These are phyloP conservation scores for Coryphaenoides rupestris DNA, from an alignment of 2,113 vertebrate genomes.

Conservation along the genomic window DNA sequence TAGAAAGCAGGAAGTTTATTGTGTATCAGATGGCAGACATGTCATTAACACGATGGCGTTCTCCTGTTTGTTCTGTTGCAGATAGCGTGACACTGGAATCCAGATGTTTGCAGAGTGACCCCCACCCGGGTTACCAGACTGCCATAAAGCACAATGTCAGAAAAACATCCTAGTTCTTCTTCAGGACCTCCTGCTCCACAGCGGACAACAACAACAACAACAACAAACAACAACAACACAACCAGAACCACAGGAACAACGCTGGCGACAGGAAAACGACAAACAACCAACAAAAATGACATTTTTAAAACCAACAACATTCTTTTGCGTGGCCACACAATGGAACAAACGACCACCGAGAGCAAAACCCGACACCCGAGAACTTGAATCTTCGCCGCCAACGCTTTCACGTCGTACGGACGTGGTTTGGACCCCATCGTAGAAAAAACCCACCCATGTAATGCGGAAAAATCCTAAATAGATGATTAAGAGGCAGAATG, in stretches of 20 bases:
- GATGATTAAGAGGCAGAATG: constrained; percentile 43
- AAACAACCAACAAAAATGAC: constrained; percentile 26
- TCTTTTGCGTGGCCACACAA: constrained; percentile 21
- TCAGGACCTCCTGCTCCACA: constrained; percentile 36
- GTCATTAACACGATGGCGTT: constrained; percentile 26
- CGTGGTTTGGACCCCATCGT: constrained; percentile 25
- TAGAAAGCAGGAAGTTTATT: no score
- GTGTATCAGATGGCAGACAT: not conserved
- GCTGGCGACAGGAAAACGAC: constrained; percentile 10
- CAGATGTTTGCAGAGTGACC: constrained; percentile 80
- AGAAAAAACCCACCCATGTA: constrained; percentile 55
- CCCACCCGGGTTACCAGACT: constrained; percentile 75
- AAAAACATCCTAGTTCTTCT: constrained; percentile 47
- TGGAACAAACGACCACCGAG: constrained; percentile 55
- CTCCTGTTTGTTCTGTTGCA: constrained; percentile 64
- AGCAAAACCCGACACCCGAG: constrained; percentile 36
- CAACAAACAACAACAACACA: constrained; percentile 17
- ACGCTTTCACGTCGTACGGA: constrained; percentile 44
- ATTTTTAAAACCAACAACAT: constrained; percentile 20
- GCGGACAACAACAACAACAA: constrained; percentile 17
- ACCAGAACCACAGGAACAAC: constrained; percentile 18
- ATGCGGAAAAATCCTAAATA: constrained; percentile 47
- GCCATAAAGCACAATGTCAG: constrained; percentile 94
- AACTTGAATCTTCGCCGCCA: constrained; percentile 40
- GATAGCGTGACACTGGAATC: constrained; percentile 81